These are phyloP conservation scores for Hoplodrina ambigua DNA, from an alignment of 2,888 invertebrate species.

Conservation along the genomic window DNA sequence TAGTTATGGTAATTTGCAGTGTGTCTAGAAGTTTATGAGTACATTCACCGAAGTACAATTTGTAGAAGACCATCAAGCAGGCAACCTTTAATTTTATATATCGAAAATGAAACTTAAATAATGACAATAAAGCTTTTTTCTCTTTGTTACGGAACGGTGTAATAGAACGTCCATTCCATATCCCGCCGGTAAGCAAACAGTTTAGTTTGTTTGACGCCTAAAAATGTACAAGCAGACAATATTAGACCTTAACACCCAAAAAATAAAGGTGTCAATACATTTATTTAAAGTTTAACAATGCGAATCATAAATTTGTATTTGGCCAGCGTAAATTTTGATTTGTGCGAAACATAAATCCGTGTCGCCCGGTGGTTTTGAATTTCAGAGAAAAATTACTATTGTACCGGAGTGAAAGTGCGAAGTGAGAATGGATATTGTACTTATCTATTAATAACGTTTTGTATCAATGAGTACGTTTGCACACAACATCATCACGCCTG, in stretches of 20 bases:
- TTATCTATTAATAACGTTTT: conserved; percentile 43
- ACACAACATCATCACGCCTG: not conserved
- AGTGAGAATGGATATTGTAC: conserved; percentile 46
- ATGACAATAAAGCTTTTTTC: conserved; percentile 17
- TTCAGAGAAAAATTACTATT: conserved; percentile 62
- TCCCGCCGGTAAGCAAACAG: conserved; percentile 69
- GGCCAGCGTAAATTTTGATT: conserved; percentile 69
- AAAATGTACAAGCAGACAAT: conserved; percentile 62
- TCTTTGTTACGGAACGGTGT: conserved; percentile 55
- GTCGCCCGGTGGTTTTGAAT: conserved; percentile 65
- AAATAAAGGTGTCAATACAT: conserved; percentile 32
- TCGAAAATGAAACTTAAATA: conserved; percentile 17
- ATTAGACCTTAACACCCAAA: conserved; percentile 19
- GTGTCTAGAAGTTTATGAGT: too few species aligned
- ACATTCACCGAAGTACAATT: too few species aligned
- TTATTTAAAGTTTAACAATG: conserved; percentile 44
- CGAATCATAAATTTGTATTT: conserved; percentile 60
- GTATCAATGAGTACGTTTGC: conserved; percentile 13
- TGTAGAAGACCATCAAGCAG: too few species aligned
- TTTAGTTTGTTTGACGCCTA: conserved; percentile 59
- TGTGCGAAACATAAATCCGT: conserved; percentile 69
- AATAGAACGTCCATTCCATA: conserved; percentile 61
- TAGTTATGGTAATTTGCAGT: too few species aligned
- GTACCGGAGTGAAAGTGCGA: conserved; percentile 41
- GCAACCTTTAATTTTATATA: too few species aligned